Evolutionary conservation across 2,797 vertebrate species (phyloP).

Genomic region (Picus viridis): DNA sequence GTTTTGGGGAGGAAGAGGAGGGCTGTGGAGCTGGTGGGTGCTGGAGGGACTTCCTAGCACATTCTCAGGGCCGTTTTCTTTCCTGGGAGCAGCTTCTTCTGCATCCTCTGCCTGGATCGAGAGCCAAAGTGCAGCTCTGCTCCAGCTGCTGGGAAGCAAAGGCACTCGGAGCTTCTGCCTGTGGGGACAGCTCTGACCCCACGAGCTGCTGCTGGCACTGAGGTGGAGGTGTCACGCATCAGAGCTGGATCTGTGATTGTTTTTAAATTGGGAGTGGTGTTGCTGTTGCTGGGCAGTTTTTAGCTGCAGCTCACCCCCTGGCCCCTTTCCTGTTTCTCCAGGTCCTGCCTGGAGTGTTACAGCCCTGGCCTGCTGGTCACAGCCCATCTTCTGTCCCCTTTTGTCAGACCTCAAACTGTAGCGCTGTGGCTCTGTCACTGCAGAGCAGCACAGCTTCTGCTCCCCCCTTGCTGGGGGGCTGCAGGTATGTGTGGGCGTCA

Average conservation of each 20-base stretch:
- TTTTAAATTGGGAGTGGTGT: not conserved
- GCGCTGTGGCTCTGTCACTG: not conserved
- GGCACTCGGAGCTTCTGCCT: not conserved
- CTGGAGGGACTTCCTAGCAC: not conserved
- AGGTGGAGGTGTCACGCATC: not conserved
- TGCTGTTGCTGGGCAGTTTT: not conserved
- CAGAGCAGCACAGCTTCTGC: not conserved
- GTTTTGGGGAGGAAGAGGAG: not conserved
- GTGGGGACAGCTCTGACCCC: not conserved
- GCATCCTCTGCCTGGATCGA: not conserved
- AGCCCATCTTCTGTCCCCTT: not conserved
- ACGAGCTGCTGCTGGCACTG: not conserved
- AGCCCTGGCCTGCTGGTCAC: not conserved
- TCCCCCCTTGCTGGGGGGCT: not conserved
- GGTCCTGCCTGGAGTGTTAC: not conserved
- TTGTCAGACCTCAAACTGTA: not conserved
- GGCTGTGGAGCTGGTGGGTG: not conserved
- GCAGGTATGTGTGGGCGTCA: fast-evolving
- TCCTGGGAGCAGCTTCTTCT: not conserved
- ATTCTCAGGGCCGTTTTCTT: not conserved
- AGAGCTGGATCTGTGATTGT: not conserved
- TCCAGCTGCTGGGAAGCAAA: not conserved
- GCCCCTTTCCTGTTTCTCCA: not conserved
- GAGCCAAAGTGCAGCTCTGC: not conserved
- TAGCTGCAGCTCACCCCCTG: not conserved